Base-by-base conservation (phyloP, 2,113 vertebrate species). In the Forbesichthys agassizii region DNA sequence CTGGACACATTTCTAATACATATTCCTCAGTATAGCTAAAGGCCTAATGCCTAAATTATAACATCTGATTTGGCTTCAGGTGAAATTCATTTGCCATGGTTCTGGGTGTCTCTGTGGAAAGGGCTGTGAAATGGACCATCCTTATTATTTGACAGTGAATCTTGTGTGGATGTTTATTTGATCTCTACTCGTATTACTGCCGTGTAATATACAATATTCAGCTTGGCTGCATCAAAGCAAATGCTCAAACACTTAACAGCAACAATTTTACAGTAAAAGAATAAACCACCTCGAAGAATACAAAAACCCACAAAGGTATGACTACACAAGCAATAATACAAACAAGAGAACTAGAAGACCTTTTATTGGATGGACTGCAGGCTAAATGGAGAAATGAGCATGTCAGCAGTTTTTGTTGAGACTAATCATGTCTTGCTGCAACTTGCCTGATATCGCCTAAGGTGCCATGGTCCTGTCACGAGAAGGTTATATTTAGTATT, bases 351-450 rank as follows among this genome's bases (percentile, higher is more conserved):
- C 66, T 66, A 66, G 58, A 68, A 74, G 48, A 68, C 67, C 73
- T 71, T 78, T 79, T 78, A 74, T 75, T 11, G 69, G 77, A 68
- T 74, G 70, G 71, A 69, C 3, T 59, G 65, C 72, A 63, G 53
- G 20, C 9, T 61, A 52, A 67, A 47, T 51, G 47, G 47, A 81
- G 66, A 83, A 84, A 57, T 57, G 42, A 80, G 78, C 66, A 10
- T 78, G 80, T 91, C 89, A 91, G 91, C 88, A 80, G 66, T 86
- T 88, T 92, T 83, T 78, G 64, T 71, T 9, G 73, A 78, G 84
- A 82, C 83, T 89, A 87, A 89, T 85, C 80, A 62, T 52, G 27
- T 84, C 82, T 72, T 86, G 87, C 83, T 74, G 73, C 69, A 78
- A 80, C 85, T 76, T 78, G 86, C 84, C 77, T 66, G 80, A 63